phyloP scores from a whole-genome alignment of 1,140 invertebrate species.

The Bombus affinis region DNA sequence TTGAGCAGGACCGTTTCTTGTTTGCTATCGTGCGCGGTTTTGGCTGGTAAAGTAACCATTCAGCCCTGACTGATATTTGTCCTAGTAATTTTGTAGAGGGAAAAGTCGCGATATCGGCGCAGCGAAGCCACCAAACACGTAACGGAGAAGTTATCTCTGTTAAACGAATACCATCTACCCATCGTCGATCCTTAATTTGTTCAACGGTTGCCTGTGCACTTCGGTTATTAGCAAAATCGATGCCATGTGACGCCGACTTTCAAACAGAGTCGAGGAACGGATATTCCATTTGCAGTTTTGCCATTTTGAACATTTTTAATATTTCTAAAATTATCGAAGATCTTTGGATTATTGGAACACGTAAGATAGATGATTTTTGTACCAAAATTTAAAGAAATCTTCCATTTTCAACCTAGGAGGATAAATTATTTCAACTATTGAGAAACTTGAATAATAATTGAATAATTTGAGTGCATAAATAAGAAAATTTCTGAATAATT shows the following conservation, averaged over 20 bases:
- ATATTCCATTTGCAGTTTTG: background rate
- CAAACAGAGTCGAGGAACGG: background rate
- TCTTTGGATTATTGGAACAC: too few relatives aligned
- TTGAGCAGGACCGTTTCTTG: slow-evolving; percentile 70
- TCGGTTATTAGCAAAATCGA: slow-evolving; percentile 22
- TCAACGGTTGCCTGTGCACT: slow-evolving; percentile 18
- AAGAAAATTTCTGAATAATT: too few relatives aligned
- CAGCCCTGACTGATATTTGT: slow-evolving; percentile 64
- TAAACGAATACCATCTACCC: slow-evolving; percentile 25
- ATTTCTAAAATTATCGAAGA: background rate
- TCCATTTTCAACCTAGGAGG: too few relatives aligned
- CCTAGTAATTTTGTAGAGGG: slow-evolving; percentile 62
- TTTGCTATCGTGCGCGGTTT: slow-evolving; percentile 66
- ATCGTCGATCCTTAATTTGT: slow-evolving; percentile 17
- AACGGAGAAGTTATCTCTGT: slow-evolving; percentile 38
- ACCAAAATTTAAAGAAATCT: too few relatives aligned
- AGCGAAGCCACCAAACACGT: slow-evolving; percentile 14
- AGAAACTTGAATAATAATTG: too few relatives aligned
- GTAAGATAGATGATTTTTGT: too few relatives aligned
- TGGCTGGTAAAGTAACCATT: slow-evolving; percentile 53
- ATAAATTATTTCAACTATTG: too few relatives aligned
- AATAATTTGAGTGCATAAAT: too few relatives aligned
- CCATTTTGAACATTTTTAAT: background rate
- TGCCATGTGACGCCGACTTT: background rate
- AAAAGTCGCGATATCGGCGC: slow-evolving; percentile 51